Base-by-base conservation (phyloP, 2,113 vertebrate species). In the Carollia perspicillata region DNA sequence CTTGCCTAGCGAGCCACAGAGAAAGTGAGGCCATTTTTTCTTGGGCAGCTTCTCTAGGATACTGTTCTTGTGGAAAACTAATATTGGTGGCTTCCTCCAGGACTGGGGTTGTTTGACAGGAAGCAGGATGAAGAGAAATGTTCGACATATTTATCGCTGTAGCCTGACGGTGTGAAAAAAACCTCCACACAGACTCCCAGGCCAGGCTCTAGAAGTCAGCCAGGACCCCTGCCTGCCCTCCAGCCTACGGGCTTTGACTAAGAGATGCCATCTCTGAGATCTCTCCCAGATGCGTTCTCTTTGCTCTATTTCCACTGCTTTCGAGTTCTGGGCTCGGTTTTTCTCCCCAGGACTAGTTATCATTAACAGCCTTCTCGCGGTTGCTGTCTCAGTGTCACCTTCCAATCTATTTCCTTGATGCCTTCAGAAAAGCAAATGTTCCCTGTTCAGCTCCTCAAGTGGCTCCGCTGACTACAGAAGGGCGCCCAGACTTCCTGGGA, bases 1-100 rank as follows among this genome's bases (percentile, higher is more conserved):
- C 77, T 65, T 74, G 84, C 47, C 75, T 44, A 68, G 72, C 8
- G 49, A 95, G 96, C 66, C 5, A 5, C 75, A 8, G 30, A 93
- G 88, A 84, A n/a, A 83, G 68, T 4, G 28, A 80, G 65, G 93
- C 72, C 94, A 69, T 84, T 95, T 87, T 87, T 63, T 26, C 72
- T 90, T 63, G 47, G 88, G 88, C 30, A 42, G 81, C 60, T 77
- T 91, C 68, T 96, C 17, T 26, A 68, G 23, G 23, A 71, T 10
- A 55, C 53, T 65, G 37, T 53, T 90, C 47, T 83, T 74, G 26
- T 42, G 83, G 49, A 53, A 93, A 89, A 85, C 77, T 53, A 85
- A 47, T 28, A 84, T n/a, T 96, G 74, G 47, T 91, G 94, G 95
- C 83, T 92, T 91, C 75, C 42, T 95, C 71, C 71, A 86, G 68